Conservation (phyloP, 2,113 vertebrate species). For the Eudyptes chrysolophus region DNA sequence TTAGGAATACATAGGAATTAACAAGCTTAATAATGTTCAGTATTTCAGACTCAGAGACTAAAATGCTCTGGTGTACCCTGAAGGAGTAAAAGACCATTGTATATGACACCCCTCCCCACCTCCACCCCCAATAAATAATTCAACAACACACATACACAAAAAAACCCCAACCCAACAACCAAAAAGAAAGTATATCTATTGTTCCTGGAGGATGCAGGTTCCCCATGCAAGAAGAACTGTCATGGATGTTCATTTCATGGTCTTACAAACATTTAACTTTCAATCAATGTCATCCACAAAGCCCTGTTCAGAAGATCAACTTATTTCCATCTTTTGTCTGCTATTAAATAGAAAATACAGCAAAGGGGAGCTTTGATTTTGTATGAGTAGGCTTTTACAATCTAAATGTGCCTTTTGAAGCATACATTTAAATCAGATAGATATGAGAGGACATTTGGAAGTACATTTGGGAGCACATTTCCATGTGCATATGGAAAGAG, state of each 20-base stretch:
- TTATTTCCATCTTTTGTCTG: background rate
- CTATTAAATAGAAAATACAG: background rate
- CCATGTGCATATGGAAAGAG: background rate
- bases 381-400: background rate
- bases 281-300: background rate
- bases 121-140: background rate
- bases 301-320: background rate
- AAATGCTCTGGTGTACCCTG: background rate
- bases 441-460: background rate
- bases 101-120: background rate
- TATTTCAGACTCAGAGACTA: background rate
- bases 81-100: background rate
- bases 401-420: background rate
- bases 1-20: constrained; percentile 9
- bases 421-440: background rate
- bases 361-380: background rate
- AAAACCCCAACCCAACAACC: background rate
- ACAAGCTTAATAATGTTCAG: background rate
- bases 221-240: background rate
- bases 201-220: background rate
- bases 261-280: background rate
- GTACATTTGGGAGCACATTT: background rate
- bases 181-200: background rate
- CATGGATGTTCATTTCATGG: background rate
- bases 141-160: background rate